Base-by-base conservation (phyloP, 2,113 vertebrate genomes). In the Alouatta palliata region DNA sequence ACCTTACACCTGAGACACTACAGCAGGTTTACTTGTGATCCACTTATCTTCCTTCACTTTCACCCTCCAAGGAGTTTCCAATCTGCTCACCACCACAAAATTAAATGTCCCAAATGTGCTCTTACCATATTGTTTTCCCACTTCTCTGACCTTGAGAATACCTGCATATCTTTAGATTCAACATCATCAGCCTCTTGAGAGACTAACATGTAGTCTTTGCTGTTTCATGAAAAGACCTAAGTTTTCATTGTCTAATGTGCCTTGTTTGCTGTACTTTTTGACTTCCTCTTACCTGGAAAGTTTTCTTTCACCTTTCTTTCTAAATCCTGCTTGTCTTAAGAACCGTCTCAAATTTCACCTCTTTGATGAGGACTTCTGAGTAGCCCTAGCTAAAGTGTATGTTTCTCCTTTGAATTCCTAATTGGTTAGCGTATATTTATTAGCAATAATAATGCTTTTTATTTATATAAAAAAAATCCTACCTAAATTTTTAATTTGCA, bases 351-450 rank as follows among this genome's bases (percentile, higher is more conserved):
- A 43, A 61, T 92, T 92, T 95, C 37, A 82, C 70, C n/a, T 87
- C 23, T 73, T 89, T 66, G 20, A 35, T 79, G n/a, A 97, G 35
- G 49, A 86, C 47, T 91, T 89, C 25, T 93, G 13, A 86, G 16
- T 82, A 85, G n/a, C 30, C 40, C 54, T 92, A 73, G 90, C 32
- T 92, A 75, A 94, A 90, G 83, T 77, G 47, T 87, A 56, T 75
- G 95, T 85, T 92, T 84, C 61, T 95, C 61, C 54, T 70, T 83
- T 96, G 32, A 87, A 82, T 89, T 95, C 84, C n/a, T 94, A 87
- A 80, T 87, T 52, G 13, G 27, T 95, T 66, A 83, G 25, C 61
- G 23, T 94, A 86, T 10, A 77, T 80, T 91, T 83, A 75, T 68
- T 95, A 92, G 43, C 27, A 91, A 10, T 87, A 76, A 30, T 66